Evolutionary conservation across 2,113 vertebrate genomes (phyloP).

Genomic region (Poicephalus gulielmi): DNA sequence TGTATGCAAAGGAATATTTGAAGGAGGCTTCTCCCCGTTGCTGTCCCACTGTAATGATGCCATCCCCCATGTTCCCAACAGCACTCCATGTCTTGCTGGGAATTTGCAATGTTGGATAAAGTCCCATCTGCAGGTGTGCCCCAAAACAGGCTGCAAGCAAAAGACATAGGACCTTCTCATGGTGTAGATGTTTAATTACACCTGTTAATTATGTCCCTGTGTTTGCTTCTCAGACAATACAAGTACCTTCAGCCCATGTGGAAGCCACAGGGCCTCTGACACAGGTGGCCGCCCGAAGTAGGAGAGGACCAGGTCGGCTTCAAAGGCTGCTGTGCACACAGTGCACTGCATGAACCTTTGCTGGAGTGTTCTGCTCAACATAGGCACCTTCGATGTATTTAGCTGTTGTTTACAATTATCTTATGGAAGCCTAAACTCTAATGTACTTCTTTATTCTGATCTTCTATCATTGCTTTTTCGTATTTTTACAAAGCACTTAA

Average conservation of each 20-base stretch:
- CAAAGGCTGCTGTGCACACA: not conserved
- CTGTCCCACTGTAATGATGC: not conserved
- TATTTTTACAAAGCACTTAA: not conserved
- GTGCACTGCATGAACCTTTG: fast-evolving
- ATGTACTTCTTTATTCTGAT: not conserved
- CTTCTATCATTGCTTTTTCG: not conserved
- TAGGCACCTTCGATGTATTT: fast-evolving
- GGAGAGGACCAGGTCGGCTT: not conserved
- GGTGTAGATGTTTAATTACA: fast-evolving
- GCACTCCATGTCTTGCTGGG: not conserved
- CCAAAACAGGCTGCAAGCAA: not conserved
- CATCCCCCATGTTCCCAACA: not conserved
- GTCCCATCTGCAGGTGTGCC: not conserved
- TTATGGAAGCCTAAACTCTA: not conserved
- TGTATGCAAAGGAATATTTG: not conserved
- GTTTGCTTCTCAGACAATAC: not conserved
- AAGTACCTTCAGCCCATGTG: fast-evolving
- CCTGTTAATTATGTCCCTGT: not conserved
- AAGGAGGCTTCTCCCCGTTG: not conserved
- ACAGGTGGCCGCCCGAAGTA: not conserved
- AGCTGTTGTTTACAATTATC: not conserved
- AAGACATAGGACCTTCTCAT: fast-evolving
- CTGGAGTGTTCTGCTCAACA: not conserved
- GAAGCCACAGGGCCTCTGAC: not conserved
- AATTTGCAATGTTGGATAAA: not conserved